Conservation (phyloP, 2,113 vertebrate species). For the Hydrolagus affinis region DNA sequence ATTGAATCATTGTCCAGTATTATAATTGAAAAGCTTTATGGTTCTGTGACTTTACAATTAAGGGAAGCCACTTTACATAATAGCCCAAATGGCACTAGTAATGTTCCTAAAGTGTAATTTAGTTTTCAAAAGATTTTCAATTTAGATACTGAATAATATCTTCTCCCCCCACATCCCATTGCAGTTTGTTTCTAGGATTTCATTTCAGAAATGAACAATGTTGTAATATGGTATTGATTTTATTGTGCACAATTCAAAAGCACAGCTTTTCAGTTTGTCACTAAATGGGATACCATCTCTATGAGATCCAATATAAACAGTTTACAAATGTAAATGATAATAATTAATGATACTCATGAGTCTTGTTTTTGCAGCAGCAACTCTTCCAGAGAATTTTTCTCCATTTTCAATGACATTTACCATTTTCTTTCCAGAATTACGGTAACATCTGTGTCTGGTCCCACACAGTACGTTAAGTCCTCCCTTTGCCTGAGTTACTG, state of each 20-base stretch:
- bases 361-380: slow-evolving; percentile 27
- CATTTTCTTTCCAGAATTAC: slow-evolving; percentile 11
- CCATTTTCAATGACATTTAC: not conserved
- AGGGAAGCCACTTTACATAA: not conserved
- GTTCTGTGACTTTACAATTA: slow-evolving; percentile 12
- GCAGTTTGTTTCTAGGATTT: not conserved
- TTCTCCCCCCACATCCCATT: not conserved
- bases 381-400: slow-evolving; percentile 2
- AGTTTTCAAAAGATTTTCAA: not conserved
- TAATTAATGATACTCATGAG: not conserved
- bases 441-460: not conserved
- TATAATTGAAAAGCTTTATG: not conserved
- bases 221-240: not conserved
- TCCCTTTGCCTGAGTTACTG: not conserved
- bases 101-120: not conserved
- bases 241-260: slow-evolving; percentile 1
- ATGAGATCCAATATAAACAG: not conserved
- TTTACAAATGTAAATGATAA: slow-evolving; percentile 7
- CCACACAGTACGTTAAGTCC: not conserved
- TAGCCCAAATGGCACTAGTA: not conserved
- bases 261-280: not conserved
- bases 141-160: not conserved
- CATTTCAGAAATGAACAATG: not conserved
- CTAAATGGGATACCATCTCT: not conserved
- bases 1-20: not conserved